Conservation (phyloP, 2,113 vertebrate genomes). For the Nymphicus hollandicus region DNA sequence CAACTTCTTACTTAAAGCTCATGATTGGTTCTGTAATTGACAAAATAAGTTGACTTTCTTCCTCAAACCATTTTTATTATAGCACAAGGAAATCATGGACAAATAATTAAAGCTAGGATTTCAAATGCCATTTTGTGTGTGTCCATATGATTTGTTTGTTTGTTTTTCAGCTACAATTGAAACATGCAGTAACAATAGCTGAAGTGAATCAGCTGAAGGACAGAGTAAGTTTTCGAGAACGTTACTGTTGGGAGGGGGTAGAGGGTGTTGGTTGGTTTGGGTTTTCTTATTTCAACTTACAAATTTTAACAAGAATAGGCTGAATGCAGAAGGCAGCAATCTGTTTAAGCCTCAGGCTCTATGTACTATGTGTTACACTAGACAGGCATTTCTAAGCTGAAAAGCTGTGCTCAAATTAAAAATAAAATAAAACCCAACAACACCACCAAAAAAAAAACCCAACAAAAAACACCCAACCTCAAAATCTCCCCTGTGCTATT, state of each 20-base stretch:
- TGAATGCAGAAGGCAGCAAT: not conserved
- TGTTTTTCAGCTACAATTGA: constrained; percentile 81
- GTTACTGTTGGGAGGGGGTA: not conserved
- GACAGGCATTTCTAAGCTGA: not conserved
- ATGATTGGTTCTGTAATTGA: not conserved
- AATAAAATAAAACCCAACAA: not conserved
- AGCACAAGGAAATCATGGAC: not conserved
- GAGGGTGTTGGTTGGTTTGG: not conserved
- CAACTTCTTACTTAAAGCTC: not conserved
- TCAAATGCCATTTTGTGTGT: not conserved
- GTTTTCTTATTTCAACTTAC: not conserved
- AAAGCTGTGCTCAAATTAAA: not conserved
- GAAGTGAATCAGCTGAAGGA: constrained; percentile 86
- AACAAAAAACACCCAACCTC: not conserved
- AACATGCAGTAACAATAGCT: constrained; percentile 79
- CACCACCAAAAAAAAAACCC: not conserved
- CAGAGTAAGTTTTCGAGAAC: constrained; percentile 73
- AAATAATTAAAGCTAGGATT: not conserved
- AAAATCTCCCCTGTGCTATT: not conserved
- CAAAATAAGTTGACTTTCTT: not conserved
- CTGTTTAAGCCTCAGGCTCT: not conserved
- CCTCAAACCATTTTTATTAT: not conserved
- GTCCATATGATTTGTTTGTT: not conserved
- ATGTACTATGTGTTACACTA: not conserved
- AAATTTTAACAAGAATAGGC: not conserved